These are phyloP conservation scores for Craseonycteris thonglongyai DNA, from an alignment of 2,113 vertebrate genomes.

Conservation along the genomic window DNA sequence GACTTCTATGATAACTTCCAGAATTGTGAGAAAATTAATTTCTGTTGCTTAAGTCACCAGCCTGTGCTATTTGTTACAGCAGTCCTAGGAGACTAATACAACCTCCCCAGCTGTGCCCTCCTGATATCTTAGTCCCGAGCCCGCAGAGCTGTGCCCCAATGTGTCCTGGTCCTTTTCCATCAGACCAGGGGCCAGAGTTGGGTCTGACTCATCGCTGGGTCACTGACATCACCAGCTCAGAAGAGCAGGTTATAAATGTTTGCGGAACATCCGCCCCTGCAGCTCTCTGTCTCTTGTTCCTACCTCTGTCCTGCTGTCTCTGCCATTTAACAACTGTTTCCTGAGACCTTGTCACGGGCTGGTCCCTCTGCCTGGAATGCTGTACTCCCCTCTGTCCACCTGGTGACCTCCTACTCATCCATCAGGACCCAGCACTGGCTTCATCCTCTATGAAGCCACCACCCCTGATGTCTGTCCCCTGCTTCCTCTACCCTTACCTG, in stretches of 20 bases:
- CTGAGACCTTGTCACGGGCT: background rate
- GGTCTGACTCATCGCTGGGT: background rate
- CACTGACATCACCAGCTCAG: background rate
- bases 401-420: background rate
- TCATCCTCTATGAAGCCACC: background rate
- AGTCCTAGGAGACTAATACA: background rate
- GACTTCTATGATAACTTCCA: background rate
- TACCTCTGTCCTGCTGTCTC: background rate
- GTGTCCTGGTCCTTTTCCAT: background rate
- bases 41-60: background rate
- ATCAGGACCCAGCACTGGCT: background rate
- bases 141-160: background rate
- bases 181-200: background rate
- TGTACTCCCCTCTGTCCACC: background rate
- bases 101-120: background rate
- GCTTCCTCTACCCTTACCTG: background rate
- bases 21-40: background rate
- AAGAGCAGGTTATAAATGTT: background rate
- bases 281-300: background rate
- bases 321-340: background rate
- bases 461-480: background rate
- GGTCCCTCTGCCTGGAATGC: background rate
- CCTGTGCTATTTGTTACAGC: background rate
- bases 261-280: background rate
- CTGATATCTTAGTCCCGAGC: fast-evolving